These are phyloP conservation scores for Dicycla oo DNA, from an alignment of 2,888 invertebrate species.

Conservation along the genomic window DNA sequence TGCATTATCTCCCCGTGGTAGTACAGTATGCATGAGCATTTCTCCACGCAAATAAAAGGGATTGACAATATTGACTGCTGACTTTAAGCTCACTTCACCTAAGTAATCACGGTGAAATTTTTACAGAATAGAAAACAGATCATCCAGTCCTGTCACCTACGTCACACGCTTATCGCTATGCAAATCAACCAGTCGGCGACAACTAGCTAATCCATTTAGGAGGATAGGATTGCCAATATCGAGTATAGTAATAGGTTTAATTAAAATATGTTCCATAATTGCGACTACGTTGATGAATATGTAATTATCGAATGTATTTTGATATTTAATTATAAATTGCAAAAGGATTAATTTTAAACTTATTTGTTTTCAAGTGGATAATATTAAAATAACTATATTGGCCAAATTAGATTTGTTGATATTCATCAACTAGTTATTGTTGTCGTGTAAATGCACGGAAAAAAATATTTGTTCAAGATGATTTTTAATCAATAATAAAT, in stretches of 20 bases:
- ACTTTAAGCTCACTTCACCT: too few relatives aligned
- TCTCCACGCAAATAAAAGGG: too few relatives aligned
- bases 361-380: background rate
- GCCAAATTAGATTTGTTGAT: background rate
- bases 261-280: conserved; percentile 60
- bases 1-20: too few relatives aligned
- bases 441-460: too few relatives aligned
- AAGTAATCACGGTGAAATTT: too few relatives aligned
- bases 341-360: background rate
- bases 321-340: background rate
- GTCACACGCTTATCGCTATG: conserved; percentile 45
- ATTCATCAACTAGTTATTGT: too few relatives aligned
- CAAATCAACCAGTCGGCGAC: conserved; percentile 52
- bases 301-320: background rate
- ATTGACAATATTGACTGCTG: too few relatives aligned
- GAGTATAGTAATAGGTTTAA: conserved; percentile 44
- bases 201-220: conserved; percentile 55
- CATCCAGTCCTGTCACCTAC: conserved; percentile 13
- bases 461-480: too few relatives aligned
- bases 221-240: conserved; percentile 54
- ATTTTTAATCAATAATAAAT: too few relatives aligned
- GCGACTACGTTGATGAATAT: conserved; percentile 4
- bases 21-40: too few relatives aligned
- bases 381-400: background rate
- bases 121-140: too few relatives aligned